Evolutionary conservation across 2,888 invertebrate genomes (phyloP), one percentile per base, ranked within the genome.

Genomic region (Microdon myrmicae): DNA sequence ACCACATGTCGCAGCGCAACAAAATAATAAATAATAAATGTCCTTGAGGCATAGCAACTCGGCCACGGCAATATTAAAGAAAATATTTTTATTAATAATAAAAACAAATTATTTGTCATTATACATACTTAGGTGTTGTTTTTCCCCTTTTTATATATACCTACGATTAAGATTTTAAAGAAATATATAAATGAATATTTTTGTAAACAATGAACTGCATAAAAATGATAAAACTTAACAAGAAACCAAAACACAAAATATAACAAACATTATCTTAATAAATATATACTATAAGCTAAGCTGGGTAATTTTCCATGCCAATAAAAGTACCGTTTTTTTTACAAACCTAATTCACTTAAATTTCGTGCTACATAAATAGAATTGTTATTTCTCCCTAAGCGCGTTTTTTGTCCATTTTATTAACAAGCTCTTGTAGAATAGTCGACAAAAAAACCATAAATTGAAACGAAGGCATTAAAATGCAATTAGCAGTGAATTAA

Each of bases 1-100:
- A 48, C 78, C 79, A 43, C 73, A 79, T 68, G 71, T 75, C 51
- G 73, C 72, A 47, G 75, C 77, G 38, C 78, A 78, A 45, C 73
- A 74, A 67, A 74, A 75, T 66, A 79, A 74, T 67, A 78, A 78
- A 73, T 79, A 79, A 74, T 73, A 71, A 47, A 43, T 47, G 34
- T 38, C 9, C 20, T 4, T 10, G 35, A 37, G n/a, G n/a, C n/a
- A n/a, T 8, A 31, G 20, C 39, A 39, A 16, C 16, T 4, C 32
- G 20, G 26, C 38, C 34, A 32, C 54, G 45, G 23, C 45, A 45
- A 26, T 34, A 19, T 55, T n/a, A n/a, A 56, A 41, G 17, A 29
- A 48, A 47, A 56, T n/a, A 41, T 34, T 55, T 44, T 55, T 53
- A 48, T 47, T 37, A 25, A 29, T 9, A 17, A 16, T 41, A 22